A percentile compares a stretch with the other conserved stretches of the same genome.
Evolutionary conservation across 2,888 invertebrate species (phyloP).

Genomic region (Xestia rhomboidea): DNA sequence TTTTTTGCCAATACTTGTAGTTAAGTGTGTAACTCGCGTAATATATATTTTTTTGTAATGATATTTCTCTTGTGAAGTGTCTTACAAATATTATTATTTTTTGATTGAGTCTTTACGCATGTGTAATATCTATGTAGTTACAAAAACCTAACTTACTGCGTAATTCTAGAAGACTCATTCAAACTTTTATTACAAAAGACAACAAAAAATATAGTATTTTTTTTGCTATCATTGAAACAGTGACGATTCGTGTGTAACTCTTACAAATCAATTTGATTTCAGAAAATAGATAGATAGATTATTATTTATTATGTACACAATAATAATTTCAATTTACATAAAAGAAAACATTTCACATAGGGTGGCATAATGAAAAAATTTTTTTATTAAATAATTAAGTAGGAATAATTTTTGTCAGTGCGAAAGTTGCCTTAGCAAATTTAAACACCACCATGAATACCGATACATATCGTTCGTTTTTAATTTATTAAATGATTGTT

Average conservation of each 20-base stretch:
- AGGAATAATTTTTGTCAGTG: neutral
- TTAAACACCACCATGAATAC: neutral
- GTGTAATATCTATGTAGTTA: neutral
- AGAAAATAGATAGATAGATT: neutral
- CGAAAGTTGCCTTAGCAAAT: neutral
- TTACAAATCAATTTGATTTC: neutral
- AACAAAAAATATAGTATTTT: neutral
- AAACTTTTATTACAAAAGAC: neutral
- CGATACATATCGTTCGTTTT: neutral
- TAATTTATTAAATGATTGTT: slow-evolving; percentile 5
- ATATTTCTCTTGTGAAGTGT: neutral
- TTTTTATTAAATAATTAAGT: too few species aligned
- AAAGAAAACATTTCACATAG: too few species aligned
- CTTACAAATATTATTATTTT: slow-evolving; percentile 8
- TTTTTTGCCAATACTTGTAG: neutral
- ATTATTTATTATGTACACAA: too few species aligned
- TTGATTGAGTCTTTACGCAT: neutral
- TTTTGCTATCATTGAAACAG: neutral
- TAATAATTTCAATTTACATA: too few species aligned
- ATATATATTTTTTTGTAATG: neutral
- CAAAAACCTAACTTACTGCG: neutral
- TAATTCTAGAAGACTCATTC: neutral
- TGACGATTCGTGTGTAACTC: neutral
- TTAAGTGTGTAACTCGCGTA: neutral
- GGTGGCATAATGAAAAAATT: too few species aligned